Conservation (phyloP, 2,888 invertebrate genomes). For the Pristionchus exspectatus region DNA sequence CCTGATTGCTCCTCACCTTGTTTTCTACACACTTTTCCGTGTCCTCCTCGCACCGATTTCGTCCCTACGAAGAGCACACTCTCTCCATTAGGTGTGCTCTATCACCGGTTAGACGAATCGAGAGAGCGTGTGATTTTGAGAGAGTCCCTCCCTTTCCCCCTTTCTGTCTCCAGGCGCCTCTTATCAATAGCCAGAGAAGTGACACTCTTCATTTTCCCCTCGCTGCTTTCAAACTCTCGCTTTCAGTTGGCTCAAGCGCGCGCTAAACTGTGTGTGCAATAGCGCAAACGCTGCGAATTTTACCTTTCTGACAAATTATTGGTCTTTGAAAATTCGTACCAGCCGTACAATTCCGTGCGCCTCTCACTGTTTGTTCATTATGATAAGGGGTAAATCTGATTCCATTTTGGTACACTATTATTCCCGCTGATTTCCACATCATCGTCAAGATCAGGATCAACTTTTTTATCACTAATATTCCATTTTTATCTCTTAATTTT, state of each 20-base stretch:
- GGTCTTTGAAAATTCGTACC: background rate
- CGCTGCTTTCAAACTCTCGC: background rate
- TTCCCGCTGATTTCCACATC: background rate
- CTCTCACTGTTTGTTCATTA: background rate
- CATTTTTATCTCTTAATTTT: background rate
- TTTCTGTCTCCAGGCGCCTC: background rate
- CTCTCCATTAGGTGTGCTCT: background rate
- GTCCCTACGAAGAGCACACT: conserved; percentile 58
- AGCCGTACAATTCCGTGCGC: background rate
- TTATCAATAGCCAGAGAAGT: conserved; percentile 10
- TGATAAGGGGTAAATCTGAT: background rate
- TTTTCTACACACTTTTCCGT: conserved; percentile 12
- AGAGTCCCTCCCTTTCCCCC: background rate
- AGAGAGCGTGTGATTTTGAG: background rate
- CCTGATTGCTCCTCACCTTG: background rate
- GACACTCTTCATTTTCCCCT: conserved; percentile 9
- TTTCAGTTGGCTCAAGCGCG: background rate
- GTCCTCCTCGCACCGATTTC: conserved; percentile 55
- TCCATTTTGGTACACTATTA: background rate
- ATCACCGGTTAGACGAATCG: background rate
- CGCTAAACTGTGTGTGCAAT: background rate
- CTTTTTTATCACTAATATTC: background rate
- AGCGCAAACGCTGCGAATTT: background rate
- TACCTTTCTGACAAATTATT: background rate
- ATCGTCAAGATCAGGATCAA: background rate